Conservation (phyloP, 2,113 vertebrate genomes). For the Ascaphus truei region DNA sequence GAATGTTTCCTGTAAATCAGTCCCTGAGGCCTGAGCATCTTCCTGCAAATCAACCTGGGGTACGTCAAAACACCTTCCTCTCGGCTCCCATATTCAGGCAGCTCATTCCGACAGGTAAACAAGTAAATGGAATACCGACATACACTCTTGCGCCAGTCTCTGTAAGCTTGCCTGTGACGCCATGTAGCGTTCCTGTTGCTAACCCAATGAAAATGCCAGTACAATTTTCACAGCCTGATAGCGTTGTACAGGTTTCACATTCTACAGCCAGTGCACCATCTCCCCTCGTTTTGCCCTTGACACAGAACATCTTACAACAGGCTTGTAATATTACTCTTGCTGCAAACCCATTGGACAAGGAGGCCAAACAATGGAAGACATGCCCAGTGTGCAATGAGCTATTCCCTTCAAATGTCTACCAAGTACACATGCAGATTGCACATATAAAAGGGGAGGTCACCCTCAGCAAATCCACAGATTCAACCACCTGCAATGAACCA, state of each 20-base stretch:
- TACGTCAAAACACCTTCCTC: slow-evolving; percentile 72
- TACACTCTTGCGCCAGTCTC: slow-evolving; percentile 88
- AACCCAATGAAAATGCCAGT: slow-evolving; percentile 58
- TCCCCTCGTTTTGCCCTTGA: slow-evolving; percentile 44
- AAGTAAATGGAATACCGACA: slow-evolving; percentile 88
- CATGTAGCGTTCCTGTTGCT: slow-evolving; percentile 51
- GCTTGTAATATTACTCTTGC: slow-evolving; percentile 12
- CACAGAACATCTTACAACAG: slow-evolving; percentile 11
- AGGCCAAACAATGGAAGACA: slow-evolving; percentile 93
- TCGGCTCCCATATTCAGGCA: slow-evolving; percentile 83
- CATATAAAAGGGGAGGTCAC: slow-evolving; percentile 66
- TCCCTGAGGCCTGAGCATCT: slow-evolving; percentile 38
- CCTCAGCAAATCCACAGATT: slow-evolving; percentile 34
- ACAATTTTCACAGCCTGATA: slow-evolving; percentile 60
- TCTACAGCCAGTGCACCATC: slow-evolving; percentile 54
- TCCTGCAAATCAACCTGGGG: slow-evolving; percentile 30
- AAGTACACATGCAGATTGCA: slow-evolving; percentile 85
- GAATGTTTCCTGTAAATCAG: slow-evolving; percentile 61
- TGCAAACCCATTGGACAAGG: slow-evolving; percentile 47
- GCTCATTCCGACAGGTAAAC: slow-evolving; percentile 87
- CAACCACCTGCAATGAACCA: slow-evolving; percentile 37
- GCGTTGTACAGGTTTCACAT: slow-evolving; percentile 51
- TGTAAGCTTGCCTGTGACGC: slow-evolving; percentile 69
- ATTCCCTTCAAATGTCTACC: slow-evolving; percentile 88
- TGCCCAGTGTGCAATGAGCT: slow-evolving; percentile 92